A percentile compares a stretch with the other conserved stretches of the same genome.
phyloP scores from a whole-genome alignment of 2,113 vertebrate genomes.

The Ochotona curzoniae region DNA sequence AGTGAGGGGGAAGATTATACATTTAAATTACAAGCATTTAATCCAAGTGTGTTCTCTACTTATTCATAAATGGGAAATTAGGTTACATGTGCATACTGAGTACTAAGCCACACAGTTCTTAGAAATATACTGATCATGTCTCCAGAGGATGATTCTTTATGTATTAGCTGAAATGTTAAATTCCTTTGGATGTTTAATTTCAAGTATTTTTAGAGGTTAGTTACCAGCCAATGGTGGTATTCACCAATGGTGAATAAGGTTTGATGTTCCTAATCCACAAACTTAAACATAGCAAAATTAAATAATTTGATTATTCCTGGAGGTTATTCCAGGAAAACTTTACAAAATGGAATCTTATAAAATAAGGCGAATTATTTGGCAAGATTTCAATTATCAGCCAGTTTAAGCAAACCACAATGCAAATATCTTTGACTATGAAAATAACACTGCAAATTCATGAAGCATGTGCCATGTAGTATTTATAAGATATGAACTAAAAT shows the following conservation, averaged over 20 bases:
- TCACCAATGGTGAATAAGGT: background rate
- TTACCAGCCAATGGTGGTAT: background rate
- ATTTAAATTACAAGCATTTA: constrained; percentile 39
- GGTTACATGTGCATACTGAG: constrained; percentile 10
- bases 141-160: background rate
- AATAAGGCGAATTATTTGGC: constrained; percentile 46
- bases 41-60: background rate
- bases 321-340: background rate
- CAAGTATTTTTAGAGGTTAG: constrained; percentile 1
- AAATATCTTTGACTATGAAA: background rate
- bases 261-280: constrained; percentile 4
- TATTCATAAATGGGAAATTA: constrained; percentile 12
- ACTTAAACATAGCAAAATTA: constrained; percentile 30
- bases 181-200: constrained; percentile 33
- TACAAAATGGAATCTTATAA: background rate
- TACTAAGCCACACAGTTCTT: background rate
- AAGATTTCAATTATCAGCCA: background rate
- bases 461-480: constrained; percentile 25
- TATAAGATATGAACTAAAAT: constrained; percentile 29
- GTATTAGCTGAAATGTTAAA: constrained; percentile 4
- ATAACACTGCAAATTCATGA: constrained; percentile 21
- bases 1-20: background rate
- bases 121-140: constrained; percentile 25
- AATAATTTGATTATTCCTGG: constrained; percentile 34
- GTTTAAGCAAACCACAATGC: background rate